Conservation (phyloP, 2,888 invertebrate species). For the Pollenia griseotomentosa region DNA sequence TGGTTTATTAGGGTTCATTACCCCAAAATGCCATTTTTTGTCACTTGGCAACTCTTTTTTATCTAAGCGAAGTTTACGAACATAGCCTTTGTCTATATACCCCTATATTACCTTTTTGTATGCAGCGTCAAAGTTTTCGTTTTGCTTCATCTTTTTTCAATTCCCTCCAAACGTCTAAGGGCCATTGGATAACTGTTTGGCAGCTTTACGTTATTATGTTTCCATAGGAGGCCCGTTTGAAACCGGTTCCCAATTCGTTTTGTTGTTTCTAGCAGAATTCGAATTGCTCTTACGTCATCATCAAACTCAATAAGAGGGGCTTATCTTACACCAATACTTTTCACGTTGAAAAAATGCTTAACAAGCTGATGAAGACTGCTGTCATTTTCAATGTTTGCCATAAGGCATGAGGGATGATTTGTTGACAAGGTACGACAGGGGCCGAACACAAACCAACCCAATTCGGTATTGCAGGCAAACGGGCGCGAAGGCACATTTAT, state of each 20-base stretch:
- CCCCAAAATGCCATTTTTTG: conserved; percentile 75
- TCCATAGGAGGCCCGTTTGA: conserved; percentile 65
- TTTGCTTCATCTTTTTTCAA: conserved; percentile 50
- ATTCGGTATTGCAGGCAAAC: conserved; percentile 67
- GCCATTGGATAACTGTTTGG: conserved; percentile 55
- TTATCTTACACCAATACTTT: conserved; percentile 54
- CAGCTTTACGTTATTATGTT: conserved; percentile 13
- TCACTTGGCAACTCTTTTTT: too few species aligned
- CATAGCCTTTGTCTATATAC: conserved; percentile 41
- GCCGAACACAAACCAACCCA: conserved; percentile 67
- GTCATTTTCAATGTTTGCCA: neutral
- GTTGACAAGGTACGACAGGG: neutral
- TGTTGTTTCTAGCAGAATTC: conserved; percentile 29
- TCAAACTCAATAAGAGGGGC: conserved; percentile 20
- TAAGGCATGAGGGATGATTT: neutral
- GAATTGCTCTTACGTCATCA: conserved; percentile 17
- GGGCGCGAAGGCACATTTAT: conserved; percentile 39
- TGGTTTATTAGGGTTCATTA: conserved; percentile 77
- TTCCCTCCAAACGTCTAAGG: conserved; percentile 39
- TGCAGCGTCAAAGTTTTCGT: conserved; percentile 28
- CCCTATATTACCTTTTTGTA: conserved; percentile 59
- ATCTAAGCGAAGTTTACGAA: conserved; percentile 17
- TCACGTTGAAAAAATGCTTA: conserved; percentile 4
- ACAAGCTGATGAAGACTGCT: neutral
- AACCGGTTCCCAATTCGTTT: conserved; percentile 50